Base-by-base conservation (phyloP, 2,113 vertebrate species). In the Entelurus aequoreus region DNA sequence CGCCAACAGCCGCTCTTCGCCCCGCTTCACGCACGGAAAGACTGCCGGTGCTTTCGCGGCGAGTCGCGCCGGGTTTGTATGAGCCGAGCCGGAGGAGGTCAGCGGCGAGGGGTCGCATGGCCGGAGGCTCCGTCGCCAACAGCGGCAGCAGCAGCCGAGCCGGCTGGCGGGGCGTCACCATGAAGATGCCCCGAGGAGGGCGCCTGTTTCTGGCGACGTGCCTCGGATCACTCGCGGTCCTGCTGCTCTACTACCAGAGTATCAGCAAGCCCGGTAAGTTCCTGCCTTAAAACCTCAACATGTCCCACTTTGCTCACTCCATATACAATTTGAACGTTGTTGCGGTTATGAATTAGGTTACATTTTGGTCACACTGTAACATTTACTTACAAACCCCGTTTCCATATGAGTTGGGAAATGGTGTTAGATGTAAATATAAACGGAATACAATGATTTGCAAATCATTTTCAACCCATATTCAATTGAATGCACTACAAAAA, bases 201-300 rank as follows among this genome's bases (percentile, higher is more conserved):
- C 87, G 85, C 66, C 64, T 90, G 84, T 82, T 90, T 64, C 74
- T 91, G 84, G 88, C 84, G 75, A 90, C 80, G 71, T 87, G 87
- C 84, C 75, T 89, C 44, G 77, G 88, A 48, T 90, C 90, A 48
- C 83, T 91, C 66, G 85, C 89, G 71, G 84, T 90, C 8, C 79
- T 90, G 2, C 81, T 91, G 40, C 82, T 91, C 9, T 91, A 89
- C 77, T 85, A 85, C n/a, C 90, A 91, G 78, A 89, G 60, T 85
- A 83, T 82, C 83, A 79, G 80, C 10, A 88, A 80, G 63, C 72
- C 82, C 68, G 90, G 90, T 90, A 79, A 83, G 81, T 50, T 5
- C 10, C 21, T 42, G 6, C 28, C 10, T 46, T 46, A 12, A 10
- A 44, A 44, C 42, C 9, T 11, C 2, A 44, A 44, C 11, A 44